Evolutionary conservation across 2,113 vertebrate species (phyloP).

Genomic region (Atrichornis clamosus): DNA sequence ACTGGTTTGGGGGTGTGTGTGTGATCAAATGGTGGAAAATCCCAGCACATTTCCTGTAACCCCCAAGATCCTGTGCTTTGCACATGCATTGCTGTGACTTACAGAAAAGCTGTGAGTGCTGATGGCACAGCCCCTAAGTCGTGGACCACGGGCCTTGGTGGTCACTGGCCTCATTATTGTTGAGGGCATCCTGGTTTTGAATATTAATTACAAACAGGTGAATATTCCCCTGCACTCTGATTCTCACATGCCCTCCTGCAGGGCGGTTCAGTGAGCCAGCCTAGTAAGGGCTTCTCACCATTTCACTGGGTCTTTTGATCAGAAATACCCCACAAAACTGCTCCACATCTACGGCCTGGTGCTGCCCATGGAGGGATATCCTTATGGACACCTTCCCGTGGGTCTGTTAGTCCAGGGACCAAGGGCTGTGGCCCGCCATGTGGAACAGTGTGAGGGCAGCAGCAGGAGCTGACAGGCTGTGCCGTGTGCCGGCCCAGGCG

Average conservation of each 20-base stretch:
- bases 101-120: accelerated
- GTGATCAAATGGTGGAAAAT: not conserved
- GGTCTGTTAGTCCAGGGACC: too few species aligned
- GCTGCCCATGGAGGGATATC: not conserved
- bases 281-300: not conserved
- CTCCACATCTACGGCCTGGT: accelerated
- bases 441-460: not conserved
- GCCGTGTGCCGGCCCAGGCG: not conserved
- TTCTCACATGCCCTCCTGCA: accelerated
- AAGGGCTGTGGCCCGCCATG: accelerated
- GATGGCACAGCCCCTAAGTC: not conserved
- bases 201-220: not conserved
- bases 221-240: accelerated
- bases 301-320: not conserved
- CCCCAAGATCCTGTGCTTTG: not conserved
- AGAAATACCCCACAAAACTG: not conserved
- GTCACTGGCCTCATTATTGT: not conserved
- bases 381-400: not conserved
- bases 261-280: not conserved
- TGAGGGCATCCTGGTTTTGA: not conserved
- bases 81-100: not conserved
- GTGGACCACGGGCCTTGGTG: not conserved
- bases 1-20: not conserved
- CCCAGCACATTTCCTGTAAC: accelerated
- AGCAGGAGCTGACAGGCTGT: not conserved